A percentile compares a stretch with the other conserved stretches of the same genome.
Conservation (phyloP, 2,797 vertebrate species). For the Ptychobarbus kaznakovi region DNA sequence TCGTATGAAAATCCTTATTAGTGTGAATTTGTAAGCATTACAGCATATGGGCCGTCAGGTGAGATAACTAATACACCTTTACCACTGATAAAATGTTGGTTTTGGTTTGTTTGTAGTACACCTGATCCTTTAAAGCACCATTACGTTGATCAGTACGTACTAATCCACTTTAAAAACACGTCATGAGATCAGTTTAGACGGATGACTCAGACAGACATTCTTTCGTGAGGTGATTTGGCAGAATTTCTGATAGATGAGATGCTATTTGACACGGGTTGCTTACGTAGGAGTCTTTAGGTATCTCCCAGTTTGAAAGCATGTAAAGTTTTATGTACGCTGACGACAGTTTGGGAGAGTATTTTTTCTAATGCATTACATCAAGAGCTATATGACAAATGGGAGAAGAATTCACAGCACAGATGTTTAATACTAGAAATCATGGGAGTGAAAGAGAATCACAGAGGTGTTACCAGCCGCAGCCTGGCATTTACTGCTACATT, state of each 20-base stretch:
- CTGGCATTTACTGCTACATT: slow-evolving; percentile 21
- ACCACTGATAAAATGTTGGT: background rate
- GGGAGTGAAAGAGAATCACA: slow-evolving; percentile 19
- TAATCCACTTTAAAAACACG: slow-evolving; percentile 13
- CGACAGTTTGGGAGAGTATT: background rate
- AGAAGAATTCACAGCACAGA: slow-evolving; percentile 25
- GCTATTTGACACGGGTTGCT: slow-evolving; percentile 32
- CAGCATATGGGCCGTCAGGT: background rate
- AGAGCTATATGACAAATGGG: slow-evolving; percentile 13
- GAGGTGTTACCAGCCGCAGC: slow-evolving; percentile 21
- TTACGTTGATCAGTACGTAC: background rate
- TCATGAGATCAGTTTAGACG: slow-evolving; percentile 38
- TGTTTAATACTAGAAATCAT: background rate
- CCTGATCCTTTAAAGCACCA: background rate
- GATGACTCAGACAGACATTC: slow-evolving; percentile 45
- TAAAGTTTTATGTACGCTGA: slow-evolving; percentile 5
- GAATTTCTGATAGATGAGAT: slow-evolving; percentile 25
- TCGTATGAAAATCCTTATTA: background rate
- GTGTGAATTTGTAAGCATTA: slow-evolving; percentile 3
- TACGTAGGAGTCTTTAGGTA: slow-evolving; percentile 10
- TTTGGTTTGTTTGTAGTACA: slow-evolving; percentile 14
- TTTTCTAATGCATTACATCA: slow-evolving; percentile 4
- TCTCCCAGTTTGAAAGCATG: background rate
- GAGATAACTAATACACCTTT: slow-evolving; percentile 14
- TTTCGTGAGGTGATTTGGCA: slow-evolving; percentile 26